phyloP scores from a whole-genome alignment of 2,797 vertebrate species.

The Sitta carolinensis region DNA sequence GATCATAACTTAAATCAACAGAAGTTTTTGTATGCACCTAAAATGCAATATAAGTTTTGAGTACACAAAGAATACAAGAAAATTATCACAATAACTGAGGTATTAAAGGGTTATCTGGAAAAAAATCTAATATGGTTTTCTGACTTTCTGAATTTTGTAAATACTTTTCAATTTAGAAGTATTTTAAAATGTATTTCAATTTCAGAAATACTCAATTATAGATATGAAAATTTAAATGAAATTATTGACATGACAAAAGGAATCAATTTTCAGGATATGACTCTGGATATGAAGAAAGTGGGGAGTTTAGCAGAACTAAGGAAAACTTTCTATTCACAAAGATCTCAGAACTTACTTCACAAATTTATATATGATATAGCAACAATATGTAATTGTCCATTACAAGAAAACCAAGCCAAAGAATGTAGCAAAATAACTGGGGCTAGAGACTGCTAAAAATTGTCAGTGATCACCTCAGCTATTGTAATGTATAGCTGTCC shows the following conservation, averaged over 20 bases:
- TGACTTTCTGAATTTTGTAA: background rate
- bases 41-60: background rate
- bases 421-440: background rate
- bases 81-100: background rate
- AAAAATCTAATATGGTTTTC: background rate
- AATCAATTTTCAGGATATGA: background rate
- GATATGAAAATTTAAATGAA: background rate
- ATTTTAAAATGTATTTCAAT: background rate
- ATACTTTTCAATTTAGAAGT: background rate
- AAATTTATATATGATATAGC: background rate
- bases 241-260: background rate
- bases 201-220: background rate
- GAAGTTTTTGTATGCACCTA: background rate
- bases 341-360: background rate
- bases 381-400: background rate
- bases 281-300: fast-evolving
- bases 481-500: background rate
- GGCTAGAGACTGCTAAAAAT: background rate
- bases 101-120: background rate
- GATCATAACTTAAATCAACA: background rate
- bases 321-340: background rate
- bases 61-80: background rate
- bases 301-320: background rate
- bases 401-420: background rate
- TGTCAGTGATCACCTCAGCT: background rate